Percentiles rank a stretch among this genome's conserved stretches.
These are phyloP conservation scores for Zonitis immaculata DNA, from an alignment of 2,888 invertebrate genomes.

Conservation along the genomic window DNA sequence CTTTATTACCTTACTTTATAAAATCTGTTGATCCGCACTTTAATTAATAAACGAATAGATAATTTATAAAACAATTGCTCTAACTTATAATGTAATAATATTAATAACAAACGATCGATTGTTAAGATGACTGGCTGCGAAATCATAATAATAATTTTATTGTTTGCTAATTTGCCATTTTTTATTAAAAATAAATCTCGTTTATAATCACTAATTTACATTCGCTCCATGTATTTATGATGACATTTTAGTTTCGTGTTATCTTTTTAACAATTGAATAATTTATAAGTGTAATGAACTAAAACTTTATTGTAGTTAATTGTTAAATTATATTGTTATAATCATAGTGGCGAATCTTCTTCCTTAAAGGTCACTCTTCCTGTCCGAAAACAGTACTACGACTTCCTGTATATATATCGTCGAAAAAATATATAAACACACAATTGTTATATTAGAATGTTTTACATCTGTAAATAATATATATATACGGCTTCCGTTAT, in stretches of 20 bases:
- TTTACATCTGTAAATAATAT: slow-evolving; percentile 41
- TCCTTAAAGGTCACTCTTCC: slow-evolving; percentile 25
- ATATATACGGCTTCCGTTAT: slow-evolving; percentile 34
- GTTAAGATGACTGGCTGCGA: neutral
- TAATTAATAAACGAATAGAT: too few relatives aligned
- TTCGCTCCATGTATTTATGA: neutral
- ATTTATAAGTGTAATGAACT: slow-evolving; percentile 15
- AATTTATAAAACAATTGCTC: too few relatives aligned
- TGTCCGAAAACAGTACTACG: slow-evolving; percentile 21
- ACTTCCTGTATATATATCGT: too few relatives aligned
- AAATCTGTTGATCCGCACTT: too few relatives aligned
- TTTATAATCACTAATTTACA: too few relatives aligned
- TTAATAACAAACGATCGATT: neutral
- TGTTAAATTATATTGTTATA: too few relatives aligned
- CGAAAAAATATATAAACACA: too few relatives aligned
- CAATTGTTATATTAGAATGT: slow-evolving; percentile 35
- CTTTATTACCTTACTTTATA: too few relatives aligned
- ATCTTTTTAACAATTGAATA: neutral
- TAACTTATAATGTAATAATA: too few relatives aligned
- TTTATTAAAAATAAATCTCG: too few relatives aligned
- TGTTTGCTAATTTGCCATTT: neutral
- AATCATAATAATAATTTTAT: too few relatives aligned
- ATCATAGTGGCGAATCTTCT: slow-evolving; percentile 18
- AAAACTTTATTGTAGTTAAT: neutral
- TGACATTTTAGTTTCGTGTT: neutral